phyloP scores from a whole-genome alignment of 1,140 invertebrate species.

The Phortica variegata region DNA sequence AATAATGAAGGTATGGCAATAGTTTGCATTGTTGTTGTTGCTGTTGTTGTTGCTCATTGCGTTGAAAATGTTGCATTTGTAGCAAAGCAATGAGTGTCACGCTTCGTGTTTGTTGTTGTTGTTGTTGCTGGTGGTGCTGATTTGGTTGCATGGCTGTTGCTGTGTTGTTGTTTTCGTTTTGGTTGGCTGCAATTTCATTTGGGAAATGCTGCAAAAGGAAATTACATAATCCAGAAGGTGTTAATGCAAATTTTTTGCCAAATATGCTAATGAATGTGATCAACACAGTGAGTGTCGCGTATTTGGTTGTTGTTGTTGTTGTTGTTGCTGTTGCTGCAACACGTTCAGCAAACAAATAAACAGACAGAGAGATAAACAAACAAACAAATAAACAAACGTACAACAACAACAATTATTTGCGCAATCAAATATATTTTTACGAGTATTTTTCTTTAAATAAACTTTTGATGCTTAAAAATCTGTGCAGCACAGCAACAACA shows the following conservation, averaged over 20 bases:
- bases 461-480: no score
- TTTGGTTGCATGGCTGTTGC: not conserved
- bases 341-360: conserved; percentile 5
- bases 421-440: no score
- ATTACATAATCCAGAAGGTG: conserved; percentile 53
- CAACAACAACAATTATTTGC: no score
- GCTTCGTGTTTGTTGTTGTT: not conserved
- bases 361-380: no score
- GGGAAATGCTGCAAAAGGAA: conserved; percentile 18
- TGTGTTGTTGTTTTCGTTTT: not conserved
- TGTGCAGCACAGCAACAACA: conserved; percentile 1
- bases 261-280: conserved; percentile 53
- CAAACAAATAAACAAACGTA: no score
- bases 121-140: conserved; percentile 2
- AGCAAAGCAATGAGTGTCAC: conserved; percentile 3
- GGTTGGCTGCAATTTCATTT: not conserved
- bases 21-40: no score
- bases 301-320: not conserved
- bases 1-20: no score
- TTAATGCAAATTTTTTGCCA: conserved; percentile 55
- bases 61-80: not conserved
- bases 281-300: conserved; percentile 12
- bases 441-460: not conserved
- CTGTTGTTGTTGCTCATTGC: no score
- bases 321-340: conserved; percentile 22